phyloP scores from a whole-genome alignment of 2,113 vertebrate genomes.

The Periophthalmodon schlosseri region DNA sequence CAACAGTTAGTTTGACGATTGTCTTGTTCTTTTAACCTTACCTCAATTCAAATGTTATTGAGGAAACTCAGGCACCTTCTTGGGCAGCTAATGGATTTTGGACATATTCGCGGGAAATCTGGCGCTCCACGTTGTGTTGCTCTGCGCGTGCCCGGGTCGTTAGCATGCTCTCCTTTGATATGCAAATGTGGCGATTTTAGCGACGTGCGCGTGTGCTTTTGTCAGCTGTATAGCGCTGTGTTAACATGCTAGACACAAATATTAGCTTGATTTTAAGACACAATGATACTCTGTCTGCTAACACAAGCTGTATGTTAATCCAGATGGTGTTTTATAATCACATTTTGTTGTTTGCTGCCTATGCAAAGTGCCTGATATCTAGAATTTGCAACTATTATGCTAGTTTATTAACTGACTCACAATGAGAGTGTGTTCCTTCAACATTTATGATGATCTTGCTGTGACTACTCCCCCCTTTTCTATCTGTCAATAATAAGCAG shows the following conservation, averaged over 20 bases:
- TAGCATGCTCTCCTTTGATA: no score
- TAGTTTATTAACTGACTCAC: neutral
- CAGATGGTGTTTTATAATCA: neutral
- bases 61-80: no score
- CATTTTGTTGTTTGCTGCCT: neutral
- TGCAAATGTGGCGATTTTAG: neutral
- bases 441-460: neutral
- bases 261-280: neutral
- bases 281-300: neutral
- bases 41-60: no score
- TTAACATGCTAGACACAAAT: neutral
- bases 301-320: neutral
- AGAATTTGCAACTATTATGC: neutral
- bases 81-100: no score
- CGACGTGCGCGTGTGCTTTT: neutral
- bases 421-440: neutral
- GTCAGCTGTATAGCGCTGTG: neutral
- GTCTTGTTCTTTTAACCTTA: no score
- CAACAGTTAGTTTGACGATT: no score
- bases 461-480: neutral
- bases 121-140: no score
- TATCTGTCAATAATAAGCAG: neutral
- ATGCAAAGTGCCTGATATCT: neutral
- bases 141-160: no score
- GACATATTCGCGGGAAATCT: no score